Evolutionary conservation across 2,888 invertebrate genomes (phyloP).

Genomic region (Agrotis ipsilon): DNA sequence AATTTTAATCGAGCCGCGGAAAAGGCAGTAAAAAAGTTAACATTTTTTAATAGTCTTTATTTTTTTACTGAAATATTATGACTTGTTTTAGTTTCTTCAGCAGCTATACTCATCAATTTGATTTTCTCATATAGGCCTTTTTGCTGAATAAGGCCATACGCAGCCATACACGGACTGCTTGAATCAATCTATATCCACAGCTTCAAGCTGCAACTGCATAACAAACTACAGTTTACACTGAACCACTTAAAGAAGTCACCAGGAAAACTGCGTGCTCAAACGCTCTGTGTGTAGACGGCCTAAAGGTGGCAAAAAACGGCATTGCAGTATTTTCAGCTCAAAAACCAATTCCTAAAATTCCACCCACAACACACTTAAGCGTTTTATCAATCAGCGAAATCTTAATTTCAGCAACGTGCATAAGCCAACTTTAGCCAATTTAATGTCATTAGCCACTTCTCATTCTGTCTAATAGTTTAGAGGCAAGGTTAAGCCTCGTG

Average conservation of each 20-base stretch:
- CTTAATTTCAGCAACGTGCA: constrained; percentile 11
- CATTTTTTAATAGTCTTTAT: neutral
- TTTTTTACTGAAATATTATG: neutral
- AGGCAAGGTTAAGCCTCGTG: constrained; percentile 6
- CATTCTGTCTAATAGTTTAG: constrained; percentile 13
- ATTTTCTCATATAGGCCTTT: no score
- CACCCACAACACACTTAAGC: neutral
- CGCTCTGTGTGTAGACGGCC: neutral
- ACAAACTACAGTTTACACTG: neutral
- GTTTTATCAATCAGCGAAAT: constrained; percentile 15
- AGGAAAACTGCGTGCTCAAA: no score
- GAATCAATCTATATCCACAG: no score
- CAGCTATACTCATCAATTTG: no score
- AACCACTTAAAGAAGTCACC: no score
- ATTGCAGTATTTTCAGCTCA: neutral
- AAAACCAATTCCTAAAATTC: neutral
- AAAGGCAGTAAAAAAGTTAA: no score
- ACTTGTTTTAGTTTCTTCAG: no score
- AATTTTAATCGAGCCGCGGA: no score
- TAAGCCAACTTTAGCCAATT: neutral
- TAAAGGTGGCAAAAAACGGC: no score
- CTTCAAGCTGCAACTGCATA: no score
- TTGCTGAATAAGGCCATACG: no score
- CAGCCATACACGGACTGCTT: no score
- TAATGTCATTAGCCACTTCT: constrained; percentile 4